Conservation (phyloP, 2,797 vertebrate species). For the Sciurus carolinensis region DNA sequence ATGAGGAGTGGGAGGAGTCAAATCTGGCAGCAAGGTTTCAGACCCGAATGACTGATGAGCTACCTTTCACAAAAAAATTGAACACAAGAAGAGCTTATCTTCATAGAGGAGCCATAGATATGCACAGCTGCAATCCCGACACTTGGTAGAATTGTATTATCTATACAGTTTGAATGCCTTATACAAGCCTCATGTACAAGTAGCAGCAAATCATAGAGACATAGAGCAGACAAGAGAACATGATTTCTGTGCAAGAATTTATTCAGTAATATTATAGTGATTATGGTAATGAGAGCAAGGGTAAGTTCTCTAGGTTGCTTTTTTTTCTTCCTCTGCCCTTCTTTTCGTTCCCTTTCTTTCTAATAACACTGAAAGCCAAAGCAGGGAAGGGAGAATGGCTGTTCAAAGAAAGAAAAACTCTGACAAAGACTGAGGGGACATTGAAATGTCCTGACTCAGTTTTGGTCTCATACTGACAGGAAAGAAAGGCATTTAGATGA, state of each 20-base stretch:
- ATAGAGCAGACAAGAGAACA: constrained; percentile 79
- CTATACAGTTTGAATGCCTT: constrained; percentile 76
- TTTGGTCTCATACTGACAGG: constrained; percentile 60
- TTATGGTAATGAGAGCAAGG: constrained; percentile 80
- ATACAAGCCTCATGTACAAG: constrained; percentile 62
- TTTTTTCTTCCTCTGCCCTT: constrained; percentile 13
- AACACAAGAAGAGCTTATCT: neutral
- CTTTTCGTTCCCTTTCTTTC: constrained; percentile 77
- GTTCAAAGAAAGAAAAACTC: constrained; percentile 73
- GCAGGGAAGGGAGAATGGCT: constrained; percentile 32
- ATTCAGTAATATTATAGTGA: constrained; percentile 80
- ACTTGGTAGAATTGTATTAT: neutral
- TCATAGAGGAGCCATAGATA: neutral
- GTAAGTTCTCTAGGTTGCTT: neutral
- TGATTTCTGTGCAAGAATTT: constrained; percentile 80
- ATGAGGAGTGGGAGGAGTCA: neutral
- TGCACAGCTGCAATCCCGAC: constrained; percentile 60
- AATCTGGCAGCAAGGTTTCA: constrained; percentile 6
- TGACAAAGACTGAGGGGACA: constrained; percentile 38
- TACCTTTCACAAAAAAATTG: constrained; percentile 43
- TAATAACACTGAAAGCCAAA: constrained; percentile 77
- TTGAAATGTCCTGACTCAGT: constrained; percentile 68
- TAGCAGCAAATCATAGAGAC: constrained; percentile 76
- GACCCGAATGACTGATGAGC: neutral
- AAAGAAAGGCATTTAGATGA: constrained; percentile 62